Evolutionary conservation across 2,888 invertebrate genomes (phyloP).

Genomic region (Limulus polyphemus): DNA sequence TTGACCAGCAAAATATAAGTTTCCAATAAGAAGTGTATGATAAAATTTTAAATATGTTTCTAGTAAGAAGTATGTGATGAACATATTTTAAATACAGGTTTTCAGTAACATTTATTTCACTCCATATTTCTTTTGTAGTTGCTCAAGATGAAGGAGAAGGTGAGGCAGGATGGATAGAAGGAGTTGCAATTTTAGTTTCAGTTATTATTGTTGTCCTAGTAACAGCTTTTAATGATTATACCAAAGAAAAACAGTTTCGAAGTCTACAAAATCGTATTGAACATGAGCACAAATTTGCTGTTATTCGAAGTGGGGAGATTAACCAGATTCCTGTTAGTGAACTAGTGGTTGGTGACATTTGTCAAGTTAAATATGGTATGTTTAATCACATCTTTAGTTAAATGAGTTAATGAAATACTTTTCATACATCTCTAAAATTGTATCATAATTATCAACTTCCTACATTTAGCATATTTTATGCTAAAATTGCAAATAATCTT

Average conservation of each 20-base stretch:
- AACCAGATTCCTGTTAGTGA: slow-evolving; percentile 91
- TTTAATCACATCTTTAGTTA: too few relatives aligned
- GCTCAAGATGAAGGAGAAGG: slow-evolving; percentile 61
- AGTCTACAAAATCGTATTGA: slow-evolving; percentile 96
- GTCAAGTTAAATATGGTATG: slow-evolving; percentile 54
- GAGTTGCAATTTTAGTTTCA: slow-evolving; percentile 94
- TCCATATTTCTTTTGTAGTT: neutral
- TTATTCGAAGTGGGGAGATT: slow-evolving; percentile 81
- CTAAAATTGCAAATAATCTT: too few relatives aligned
- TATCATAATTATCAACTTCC: too few relatives aligned
- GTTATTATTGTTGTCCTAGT: slow-evolving; percentile 98
- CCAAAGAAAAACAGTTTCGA: slow-evolving; percentile 98
- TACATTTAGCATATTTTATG: too few relatives aligned
- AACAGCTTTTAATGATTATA: slow-evolving; percentile 99
- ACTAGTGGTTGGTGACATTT: slow-evolving; percentile 96
- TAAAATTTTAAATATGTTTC: too few relatives aligned
- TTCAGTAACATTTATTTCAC: neutral
- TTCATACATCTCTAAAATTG: too few relatives aligned
- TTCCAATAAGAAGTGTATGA: too few relatives aligned
- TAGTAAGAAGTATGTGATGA: too few relatives aligned
- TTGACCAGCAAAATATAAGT: too few relatives aligned
- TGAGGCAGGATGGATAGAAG: slow-evolving; percentile 98
- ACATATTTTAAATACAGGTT: neutral
- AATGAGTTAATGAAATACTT: too few relatives aligned
- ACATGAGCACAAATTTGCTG: slow-evolving; percentile 96